phyloP scores from a whole-genome alignment of 1,140 invertebrate species.

The Drosophila kepulauana region DNA sequence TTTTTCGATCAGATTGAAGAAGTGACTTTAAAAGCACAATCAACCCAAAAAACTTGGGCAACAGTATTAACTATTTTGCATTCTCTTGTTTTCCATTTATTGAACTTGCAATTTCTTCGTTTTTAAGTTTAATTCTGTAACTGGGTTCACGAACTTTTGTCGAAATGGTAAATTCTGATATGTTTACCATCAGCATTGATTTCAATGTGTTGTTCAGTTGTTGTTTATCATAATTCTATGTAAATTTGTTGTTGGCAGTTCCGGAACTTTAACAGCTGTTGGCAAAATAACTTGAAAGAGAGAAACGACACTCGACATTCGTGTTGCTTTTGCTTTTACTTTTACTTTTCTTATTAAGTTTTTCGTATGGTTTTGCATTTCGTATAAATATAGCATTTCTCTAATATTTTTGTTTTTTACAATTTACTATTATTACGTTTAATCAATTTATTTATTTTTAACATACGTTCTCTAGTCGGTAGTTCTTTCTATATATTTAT shows the following conservation, averaged over 20 bases:
- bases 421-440: slow-evolving; percentile 7
- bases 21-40: slow-evolving; percentile 29
- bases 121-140: background rate
- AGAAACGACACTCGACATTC: background rate
- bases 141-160: background rate
- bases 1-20: background rate
- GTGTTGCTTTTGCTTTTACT: background rate
- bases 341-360: too few relatives aligned
- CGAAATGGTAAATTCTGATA: background rate
- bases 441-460: background rate
- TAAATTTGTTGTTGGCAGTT: slow-evolving; percentile 3
- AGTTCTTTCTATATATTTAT: slow-evolving; percentile 11
- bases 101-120: background rate
- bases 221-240: background rate
- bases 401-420: slow-evolving; percentile 13
- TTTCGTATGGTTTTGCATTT: background rate
- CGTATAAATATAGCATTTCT: slow-evolving; percentile 32
- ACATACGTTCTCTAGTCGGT: slow-evolving; percentile 22
- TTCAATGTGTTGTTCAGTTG: background rate
- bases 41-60: slow-evolving; percentile 4
- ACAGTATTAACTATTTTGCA: slow-evolving; percentile 6
- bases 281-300: background rate
- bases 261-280: background rate
- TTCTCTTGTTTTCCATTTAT: slow-evolving; percentile 1
- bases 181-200: background rate